Evolutionary conservation across 2,797 vertebrate species (phyloP), one percentile per base, ranked within the genome.

Genomic region (Pangasius djambal): DNA sequence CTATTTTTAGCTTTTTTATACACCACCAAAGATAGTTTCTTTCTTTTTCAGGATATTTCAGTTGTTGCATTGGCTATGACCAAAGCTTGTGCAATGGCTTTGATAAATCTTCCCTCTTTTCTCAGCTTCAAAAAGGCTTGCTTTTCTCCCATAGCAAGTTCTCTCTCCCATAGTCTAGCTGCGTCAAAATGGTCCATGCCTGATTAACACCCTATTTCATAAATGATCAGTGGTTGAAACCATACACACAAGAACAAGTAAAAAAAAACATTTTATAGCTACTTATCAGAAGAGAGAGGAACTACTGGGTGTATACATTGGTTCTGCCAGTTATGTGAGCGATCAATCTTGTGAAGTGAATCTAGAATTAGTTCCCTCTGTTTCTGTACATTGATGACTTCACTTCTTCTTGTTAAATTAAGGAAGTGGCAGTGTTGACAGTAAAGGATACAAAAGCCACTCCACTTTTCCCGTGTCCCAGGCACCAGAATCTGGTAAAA

Each of bases 401-500:
- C 34, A 82, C 79, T 28, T 86, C 78, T 79, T 88, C 10, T 78
- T 91, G 20, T 25, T 34, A 52, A 34, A 37, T 12, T 86, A 57
- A 63, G 55, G 69, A 16, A n/a, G 74, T 34, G 15, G 25, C 81
- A 83, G 50, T 34, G 77, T 8, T n/a, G 34, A 15, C 69, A 74
- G 77, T 86, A 88, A 87, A 74, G n/a, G 3, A 75, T 13, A 67
- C 72, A 88, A 55, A 86, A 72, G 78, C 55, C 72, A 70, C 52
- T 40, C 67, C 78, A 81, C 18, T 20, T 81, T 57, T 31, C 59
- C 18, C 31, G 81, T 48, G 72, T 89, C 72, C 65, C 31, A 85
- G 37, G 55, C 72, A 67, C 50, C 52, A 52, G 79, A 48, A 85
- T 75, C 57, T 85, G 74, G 50, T 65, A 78, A 70, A 91, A 91